Conservation (phyloP, 2,797 vertebrate genomes). For the Poecilia wingei region DNA sequence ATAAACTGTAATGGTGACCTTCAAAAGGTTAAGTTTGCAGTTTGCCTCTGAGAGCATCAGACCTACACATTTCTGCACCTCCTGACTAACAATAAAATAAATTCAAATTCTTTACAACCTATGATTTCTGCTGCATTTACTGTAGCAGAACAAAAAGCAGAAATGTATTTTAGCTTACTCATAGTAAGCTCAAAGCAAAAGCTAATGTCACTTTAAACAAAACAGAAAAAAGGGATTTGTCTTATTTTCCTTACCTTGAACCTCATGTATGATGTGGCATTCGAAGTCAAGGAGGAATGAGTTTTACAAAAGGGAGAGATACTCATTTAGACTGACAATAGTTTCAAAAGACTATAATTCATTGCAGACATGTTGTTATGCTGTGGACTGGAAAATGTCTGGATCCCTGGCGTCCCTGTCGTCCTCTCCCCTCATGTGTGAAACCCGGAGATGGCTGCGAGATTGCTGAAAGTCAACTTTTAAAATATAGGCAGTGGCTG, state of each 20-base stretch:
- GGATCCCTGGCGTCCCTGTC: conserved; percentile 29
- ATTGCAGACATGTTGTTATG: conserved; percentile 24
- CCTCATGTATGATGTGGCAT: conserved; percentile 5
- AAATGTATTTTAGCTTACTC: background rate
- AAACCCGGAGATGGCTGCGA: conserved; percentile 36
- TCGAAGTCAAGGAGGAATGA: conserved; percentile 13
- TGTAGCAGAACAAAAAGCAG: background rate
- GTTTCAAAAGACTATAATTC: conserved; percentile 41
- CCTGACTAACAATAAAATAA: background rate
- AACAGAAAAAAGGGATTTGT: background rate
- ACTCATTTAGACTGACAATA: conserved; percentile 29
- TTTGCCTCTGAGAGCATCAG: background rate
- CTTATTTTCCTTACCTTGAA: background rate
- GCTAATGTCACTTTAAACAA: background rate
- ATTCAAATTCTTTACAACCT: background rate
- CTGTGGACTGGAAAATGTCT: conserved; percentile 21
- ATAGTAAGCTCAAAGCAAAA: background rate
- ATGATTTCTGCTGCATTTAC: background rate
- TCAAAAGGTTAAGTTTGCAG: background rate
- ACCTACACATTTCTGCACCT: background rate
- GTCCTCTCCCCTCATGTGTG: conserved; percentile 38
- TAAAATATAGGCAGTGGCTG: background rate
- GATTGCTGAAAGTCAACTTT: conserved; percentile 21
- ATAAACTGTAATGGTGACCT: background rate
- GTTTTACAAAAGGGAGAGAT: conserved; percentile 12